A percentile compares a stretch with the other conserved stretches of the same genome.
Conservation (phyloP, 1,140 invertebrate species). For the Lepidurus packardi region DNA sequence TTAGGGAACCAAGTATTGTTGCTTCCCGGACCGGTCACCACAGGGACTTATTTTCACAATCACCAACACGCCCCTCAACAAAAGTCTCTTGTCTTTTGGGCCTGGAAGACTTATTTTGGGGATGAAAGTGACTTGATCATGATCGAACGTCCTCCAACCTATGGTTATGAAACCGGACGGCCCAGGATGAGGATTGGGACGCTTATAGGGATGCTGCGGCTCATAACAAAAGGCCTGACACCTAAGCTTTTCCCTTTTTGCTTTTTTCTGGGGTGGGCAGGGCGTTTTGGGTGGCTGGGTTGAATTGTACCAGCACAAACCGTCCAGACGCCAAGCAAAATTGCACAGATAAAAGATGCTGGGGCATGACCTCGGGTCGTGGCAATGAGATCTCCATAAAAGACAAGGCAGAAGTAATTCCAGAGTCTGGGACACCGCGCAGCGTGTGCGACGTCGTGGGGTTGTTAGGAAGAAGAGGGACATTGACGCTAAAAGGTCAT, state of each 20-base stretch:
- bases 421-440: neutral
- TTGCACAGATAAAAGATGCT: neutral
- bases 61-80: neutral
- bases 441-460: neutral
- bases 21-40: no score
- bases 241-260: neutral
- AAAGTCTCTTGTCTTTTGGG: neutral
- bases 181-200: neutral
- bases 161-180: neutral
- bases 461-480: conserved; percentile 3
- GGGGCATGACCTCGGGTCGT: neutral
- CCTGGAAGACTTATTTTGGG: neutral
- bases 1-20: no score
- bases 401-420: no score
- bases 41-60: no score
- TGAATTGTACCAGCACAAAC: neutral
- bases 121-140: conserved; percentile 2
- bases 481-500: conserved; percentile 21
- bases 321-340: neutral
- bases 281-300: neutral
- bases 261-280: neutral
- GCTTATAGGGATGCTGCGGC: neutral
- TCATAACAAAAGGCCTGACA: neutral
- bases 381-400: neutral
- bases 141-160: neutral